Evolutionary conservation across 2,797 vertebrate species (phyloP).

Genomic region (Sebastes vulpes): DNA sequence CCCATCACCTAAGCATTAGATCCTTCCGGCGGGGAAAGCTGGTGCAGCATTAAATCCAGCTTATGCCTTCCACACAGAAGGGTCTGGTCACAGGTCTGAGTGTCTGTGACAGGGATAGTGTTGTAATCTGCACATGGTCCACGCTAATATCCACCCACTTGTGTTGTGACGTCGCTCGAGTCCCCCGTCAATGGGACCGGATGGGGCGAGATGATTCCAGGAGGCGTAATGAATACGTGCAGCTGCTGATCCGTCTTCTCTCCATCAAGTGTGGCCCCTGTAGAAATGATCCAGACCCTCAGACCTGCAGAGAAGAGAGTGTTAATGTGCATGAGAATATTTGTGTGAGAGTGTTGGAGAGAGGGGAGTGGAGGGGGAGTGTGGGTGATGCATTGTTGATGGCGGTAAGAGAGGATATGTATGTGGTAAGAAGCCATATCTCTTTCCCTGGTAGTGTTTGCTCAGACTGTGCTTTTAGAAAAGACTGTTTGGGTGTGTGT

Average conservation of each 20-base stretch:
- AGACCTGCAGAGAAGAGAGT: constrained; percentile 50
- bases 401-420: background rate
- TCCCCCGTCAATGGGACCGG: constrained; percentile 75
- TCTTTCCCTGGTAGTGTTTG: constrained; percentile 1
- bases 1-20: constrained; percentile 65
- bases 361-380: background rate
- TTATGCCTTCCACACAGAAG: constrained; percentile 53
- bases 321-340: constrained; percentile 36
- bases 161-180: constrained; percentile 64
- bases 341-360: background rate
- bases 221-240: constrained; percentile 79
- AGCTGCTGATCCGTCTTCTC: constrained; percentile 75
- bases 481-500: background rate
- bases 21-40: constrained; percentile 40
- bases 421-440: constrained; percentile 20
- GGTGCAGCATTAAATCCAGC: constrained; percentile 63
- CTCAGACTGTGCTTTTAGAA: background rate
- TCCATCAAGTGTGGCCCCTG: constrained; percentile 35
- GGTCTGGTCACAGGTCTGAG: constrained; percentile 62
- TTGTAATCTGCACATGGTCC: constrained; percentile 71
- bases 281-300: constrained; percentile 51
- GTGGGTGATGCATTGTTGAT: constrained; percentile 4
- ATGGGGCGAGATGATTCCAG: constrained; percentile 68
- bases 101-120: constrained; percentile 47
- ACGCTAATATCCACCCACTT: constrained; percentile 68